Evolutionary conservation across 1,140 invertebrate species (phyloP), one percentile per base, ranked within the genome.

Genomic region (Heliconius melpomene): DNA sequence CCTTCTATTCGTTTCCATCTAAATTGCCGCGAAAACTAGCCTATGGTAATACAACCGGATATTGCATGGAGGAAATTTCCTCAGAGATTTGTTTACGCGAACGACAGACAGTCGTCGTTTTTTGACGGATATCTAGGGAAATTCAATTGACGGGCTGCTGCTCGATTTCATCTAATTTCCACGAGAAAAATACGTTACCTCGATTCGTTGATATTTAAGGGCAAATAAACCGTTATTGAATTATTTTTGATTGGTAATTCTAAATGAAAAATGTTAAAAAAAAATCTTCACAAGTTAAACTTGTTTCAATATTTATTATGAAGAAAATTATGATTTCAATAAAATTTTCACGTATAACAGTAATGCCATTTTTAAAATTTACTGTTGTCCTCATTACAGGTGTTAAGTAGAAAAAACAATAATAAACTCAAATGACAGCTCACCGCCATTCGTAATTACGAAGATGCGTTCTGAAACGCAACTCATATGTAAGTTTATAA

Each of bases 61-160:
- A 92, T 93, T 91, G 86, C 84, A 89, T 90, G 84, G 89, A 90
- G 87, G 89, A 91, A 91, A 89, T 93, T 92, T 90, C 92, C 91
- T 92, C 88, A 89, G 86, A 94, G 85, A 93, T 90, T 94, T 93
- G 90, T 92, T 94, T 93, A 91, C 88, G 87, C 84, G 87, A 90
- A 80, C 84, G 84, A 86, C 84, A 88, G 87, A 83, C 78, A 87
- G 89, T 88, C 86, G 90, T 89, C 79, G 85, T 81, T 87, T 91
- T 90, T 88, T 86, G 74, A 83, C 83, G 85, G 85, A 84, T 86
- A 88, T 86, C 85, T 83, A 82, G 88, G 91, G 90, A 93, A 88
- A 91, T 93, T 89, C 86, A 80, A 90, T 92, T 83, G 81, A 83
- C 85, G 81, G 83, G 84, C 87, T 83, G 85, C 84, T 79, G 78